phyloP scores from a whole-genome alignment of 2,113 vertebrate species.

The Lepus timidus region DNA sequence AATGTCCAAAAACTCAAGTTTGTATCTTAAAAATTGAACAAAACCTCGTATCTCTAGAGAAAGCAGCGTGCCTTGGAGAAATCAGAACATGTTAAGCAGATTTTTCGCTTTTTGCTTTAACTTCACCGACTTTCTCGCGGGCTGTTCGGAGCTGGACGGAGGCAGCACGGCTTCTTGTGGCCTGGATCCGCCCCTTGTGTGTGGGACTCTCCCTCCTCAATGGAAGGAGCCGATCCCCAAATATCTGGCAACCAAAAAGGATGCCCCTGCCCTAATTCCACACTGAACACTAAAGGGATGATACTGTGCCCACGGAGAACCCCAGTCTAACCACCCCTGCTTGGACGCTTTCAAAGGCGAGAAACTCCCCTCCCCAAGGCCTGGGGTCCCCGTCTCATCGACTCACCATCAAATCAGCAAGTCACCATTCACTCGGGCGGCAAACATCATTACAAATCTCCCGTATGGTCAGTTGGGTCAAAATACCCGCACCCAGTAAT shows the following conservation, averaged over 20 bases:
- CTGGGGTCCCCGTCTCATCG: not conserved
- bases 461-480: not conserved
- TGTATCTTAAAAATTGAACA: not conserved
- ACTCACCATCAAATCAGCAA: not conserved
- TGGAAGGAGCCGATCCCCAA: not conserved
- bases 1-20: slow-evolving; percentile 19
- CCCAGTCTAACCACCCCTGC: not conserved
- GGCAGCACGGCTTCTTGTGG: not conserved
- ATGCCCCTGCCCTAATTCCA: not conserved
- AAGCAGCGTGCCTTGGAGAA: not conserved
- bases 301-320: fast-evolving
- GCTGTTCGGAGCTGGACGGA: not conserved
- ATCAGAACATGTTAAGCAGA: not conserved
- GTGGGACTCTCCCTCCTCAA: not conserved
- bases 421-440: not conserved
- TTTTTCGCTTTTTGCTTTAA: not conserved
- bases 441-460: not conserved
- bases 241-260: not conserved
- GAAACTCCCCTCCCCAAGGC: not conserved
- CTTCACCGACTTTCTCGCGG: not conserved
- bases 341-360: not conserved
- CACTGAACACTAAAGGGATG: not conserved
- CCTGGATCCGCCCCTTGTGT: not conserved
- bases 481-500: slow-evolving; percentile 18
- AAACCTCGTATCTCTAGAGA: not conserved